phyloP scores from a whole-genome alignment of 2,888 invertebrate species.

The Iselma pallidipennis region DNA sequence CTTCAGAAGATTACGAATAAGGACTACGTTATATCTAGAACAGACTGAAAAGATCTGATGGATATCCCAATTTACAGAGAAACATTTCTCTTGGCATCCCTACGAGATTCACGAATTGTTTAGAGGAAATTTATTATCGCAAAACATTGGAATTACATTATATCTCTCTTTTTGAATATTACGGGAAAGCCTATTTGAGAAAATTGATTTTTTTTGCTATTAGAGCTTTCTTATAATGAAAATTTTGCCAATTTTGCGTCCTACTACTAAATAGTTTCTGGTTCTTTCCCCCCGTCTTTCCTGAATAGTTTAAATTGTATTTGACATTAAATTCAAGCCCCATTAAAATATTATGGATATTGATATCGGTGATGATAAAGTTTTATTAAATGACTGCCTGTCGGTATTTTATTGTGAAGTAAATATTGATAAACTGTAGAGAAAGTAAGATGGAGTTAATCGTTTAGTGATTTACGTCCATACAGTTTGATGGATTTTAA shows the following conservation, averaged over 20 bases:
- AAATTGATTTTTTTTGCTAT: too few relatives aligned
- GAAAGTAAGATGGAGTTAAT: not conserved
- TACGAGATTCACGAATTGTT: not conserved
- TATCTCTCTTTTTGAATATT: not conserved
- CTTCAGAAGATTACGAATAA: too few relatives aligned
- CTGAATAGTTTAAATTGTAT: too few relatives aligned
- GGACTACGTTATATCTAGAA: not conserved
- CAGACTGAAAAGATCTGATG: not conserved
- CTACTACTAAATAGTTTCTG: too few relatives aligned
- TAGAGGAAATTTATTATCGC: not conserved
- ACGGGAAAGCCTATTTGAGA: too few relatives aligned
- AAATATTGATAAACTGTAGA: not conserved
- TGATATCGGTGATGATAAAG: slow-evolving; percentile 2
- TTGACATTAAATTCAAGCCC: not conserved
- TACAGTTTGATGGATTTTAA: not conserved
- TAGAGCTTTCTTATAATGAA: too few relatives aligned
- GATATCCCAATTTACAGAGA: not conserved
- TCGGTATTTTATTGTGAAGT: not conserved
- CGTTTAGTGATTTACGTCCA: not conserved
- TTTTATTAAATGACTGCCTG: slow-evolving; percentile 1
- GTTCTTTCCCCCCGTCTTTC: too few relatives aligned
- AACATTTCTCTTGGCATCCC: not conserved
- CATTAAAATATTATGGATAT: not conserved
- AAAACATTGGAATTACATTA: not conserved
- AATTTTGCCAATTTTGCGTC: too few relatives aligned